A percentile compares a stretch with the other conserved stretches of the same genome.
Evolutionary conservation across 2,888 invertebrate genomes (phyloP).

Genomic region (Ceramica pisi): DNA sequence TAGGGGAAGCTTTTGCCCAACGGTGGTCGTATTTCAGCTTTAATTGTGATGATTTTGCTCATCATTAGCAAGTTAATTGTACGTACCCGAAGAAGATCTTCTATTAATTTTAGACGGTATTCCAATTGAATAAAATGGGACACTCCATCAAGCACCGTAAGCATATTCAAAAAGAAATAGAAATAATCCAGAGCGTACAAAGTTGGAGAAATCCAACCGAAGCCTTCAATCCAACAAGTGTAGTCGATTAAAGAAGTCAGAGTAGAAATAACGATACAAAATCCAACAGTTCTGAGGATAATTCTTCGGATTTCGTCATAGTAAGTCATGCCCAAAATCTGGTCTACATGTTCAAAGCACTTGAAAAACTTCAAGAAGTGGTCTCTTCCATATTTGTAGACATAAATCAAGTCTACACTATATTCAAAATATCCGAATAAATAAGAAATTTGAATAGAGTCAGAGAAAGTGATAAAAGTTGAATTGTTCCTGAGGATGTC

Average conservation of each 20-base stretch:
- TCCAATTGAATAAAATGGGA: slow-evolving; percentile 65
- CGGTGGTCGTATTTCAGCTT: no score
- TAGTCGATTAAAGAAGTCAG: slow-evolving; percentile 45
- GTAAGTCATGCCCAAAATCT: slow-evolving; percentile 53
- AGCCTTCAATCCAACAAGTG: slow-evolving; percentile 32
- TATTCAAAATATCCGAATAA: slow-evolving; percentile 60
- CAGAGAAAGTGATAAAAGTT: slow-evolving; percentile 45
- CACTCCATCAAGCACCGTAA: slow-evolving; percentile 55
- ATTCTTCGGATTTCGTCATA: slow-evolving; percentile 57
- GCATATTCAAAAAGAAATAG: slow-evolving; percentile 59
- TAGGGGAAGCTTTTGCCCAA: no score
- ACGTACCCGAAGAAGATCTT: slow-evolving; percentile 42
- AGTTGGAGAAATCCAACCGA: slow-evolving; percentile 24
- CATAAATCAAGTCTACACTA: slow-evolving; percentile 56
- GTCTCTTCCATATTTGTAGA: slow-evolving; percentile 59
- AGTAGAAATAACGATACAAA: slow-evolving; percentile 21
- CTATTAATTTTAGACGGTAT: slow-evolving; percentile 55
- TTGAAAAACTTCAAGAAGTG: slow-evolving; percentile 58
- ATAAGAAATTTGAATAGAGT: slow-evolving; percentile 53
- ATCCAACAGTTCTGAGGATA: slow-evolving; percentile 23
- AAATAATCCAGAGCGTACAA: slow-evolving; percentile 61
- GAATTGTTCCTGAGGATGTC: not conserved
- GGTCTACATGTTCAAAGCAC: slow-evolving; percentile 61
- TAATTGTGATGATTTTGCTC: no score
- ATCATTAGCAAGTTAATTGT: no score